A percentile compares a stretch with the other conserved stretches of the same genome.
Evolutionary conservation across 2,113 vertebrate genomes (phyloP).

Genomic region (Charina bottae): DNA sequence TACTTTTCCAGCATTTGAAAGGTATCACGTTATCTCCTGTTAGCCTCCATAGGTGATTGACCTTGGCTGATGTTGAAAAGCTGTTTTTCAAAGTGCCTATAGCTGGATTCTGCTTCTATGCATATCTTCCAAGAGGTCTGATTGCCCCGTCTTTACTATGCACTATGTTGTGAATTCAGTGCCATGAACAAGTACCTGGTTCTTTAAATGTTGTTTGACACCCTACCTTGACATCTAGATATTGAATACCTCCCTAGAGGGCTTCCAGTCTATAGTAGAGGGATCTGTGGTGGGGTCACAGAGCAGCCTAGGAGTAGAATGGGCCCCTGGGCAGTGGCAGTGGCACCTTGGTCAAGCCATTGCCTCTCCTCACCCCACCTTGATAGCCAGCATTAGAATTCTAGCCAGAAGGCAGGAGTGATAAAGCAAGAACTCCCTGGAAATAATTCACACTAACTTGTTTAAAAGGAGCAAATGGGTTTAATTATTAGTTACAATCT

Average conservation of each 20-base stretch:
- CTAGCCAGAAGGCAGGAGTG: conserved; percentile 27
- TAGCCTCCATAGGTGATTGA: background rate
- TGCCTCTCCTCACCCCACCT: background rate
- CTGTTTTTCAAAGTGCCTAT: background rate
- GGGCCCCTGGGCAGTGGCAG: no score
- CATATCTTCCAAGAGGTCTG: background rate
- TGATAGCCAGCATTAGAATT: conserved; percentile 20
- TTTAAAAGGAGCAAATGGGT: conserved; percentile 74
- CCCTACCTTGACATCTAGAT: background rate
- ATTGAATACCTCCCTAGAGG: no score
- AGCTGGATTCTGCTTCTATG: background rate
- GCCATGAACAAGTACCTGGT: background rate
- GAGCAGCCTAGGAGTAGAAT: no score
- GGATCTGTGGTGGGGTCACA: no score
- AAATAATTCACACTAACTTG: conserved; percentile 77
- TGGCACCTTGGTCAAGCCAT: background rate
- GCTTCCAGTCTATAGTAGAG: background rate
- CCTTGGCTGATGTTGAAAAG: background rate
- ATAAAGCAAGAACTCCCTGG: conserved; percentile 60
- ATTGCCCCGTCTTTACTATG: background rate
- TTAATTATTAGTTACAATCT: conserved; percentile 83
- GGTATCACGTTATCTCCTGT: background rate
- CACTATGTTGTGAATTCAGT: background rate
- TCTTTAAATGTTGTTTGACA: background rate
- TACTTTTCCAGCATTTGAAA: background rate